These are phyloP conservation scores for Girardinus metallicus DNA, from an alignment of 2,797 vertebrate species.

Conservation along the genomic window DNA sequence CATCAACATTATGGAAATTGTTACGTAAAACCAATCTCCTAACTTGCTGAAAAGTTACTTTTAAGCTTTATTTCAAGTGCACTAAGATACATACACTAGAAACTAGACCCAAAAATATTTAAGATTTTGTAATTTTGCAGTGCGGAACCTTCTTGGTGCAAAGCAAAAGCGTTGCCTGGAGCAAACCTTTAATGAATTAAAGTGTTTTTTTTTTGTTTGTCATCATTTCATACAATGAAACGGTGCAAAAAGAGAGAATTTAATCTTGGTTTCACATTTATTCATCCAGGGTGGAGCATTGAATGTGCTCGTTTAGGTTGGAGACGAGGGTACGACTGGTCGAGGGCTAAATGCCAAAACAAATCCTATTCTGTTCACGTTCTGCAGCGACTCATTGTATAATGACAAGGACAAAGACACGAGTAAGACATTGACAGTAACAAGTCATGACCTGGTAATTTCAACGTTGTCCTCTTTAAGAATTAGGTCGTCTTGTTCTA, in stretches of 20 bases:
- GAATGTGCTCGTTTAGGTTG: not conserved
- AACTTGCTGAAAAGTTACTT: too few relatives aligned
- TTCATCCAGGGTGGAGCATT: not conserved
- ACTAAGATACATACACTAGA: too few relatives aligned
- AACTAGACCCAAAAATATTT: too few relatives aligned
- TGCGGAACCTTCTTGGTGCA: too few relatives aligned
- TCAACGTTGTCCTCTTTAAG: not conserved
- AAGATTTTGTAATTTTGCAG: too few relatives aligned
- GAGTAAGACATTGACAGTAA: constrained; percentile 1
- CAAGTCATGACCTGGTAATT: constrained; percentile 11
- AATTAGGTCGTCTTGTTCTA: not conserved
- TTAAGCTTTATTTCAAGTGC: too few relatives aligned
- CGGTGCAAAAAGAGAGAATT: not conserved
- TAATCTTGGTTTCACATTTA: not conserved
- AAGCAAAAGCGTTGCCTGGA: too few relatives aligned
- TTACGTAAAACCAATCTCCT: too few relatives aligned
- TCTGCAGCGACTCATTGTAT: not conserved
- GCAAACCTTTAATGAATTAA: too few relatives aligned
- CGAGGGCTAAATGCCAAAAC: not conserved
- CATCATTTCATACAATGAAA: not conserved
- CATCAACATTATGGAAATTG: too few relatives aligned
- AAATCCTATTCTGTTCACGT: not conserved
- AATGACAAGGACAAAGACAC: not conserved
- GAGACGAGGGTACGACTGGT: not conserved
- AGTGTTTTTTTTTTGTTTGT: too few relatives aligned